Evolutionary conservation across 2,113 vertebrate genomes (phyloP), one percentile per base, ranked within the genome.

Genomic region (Microcebus lehilahytsara): DNA sequence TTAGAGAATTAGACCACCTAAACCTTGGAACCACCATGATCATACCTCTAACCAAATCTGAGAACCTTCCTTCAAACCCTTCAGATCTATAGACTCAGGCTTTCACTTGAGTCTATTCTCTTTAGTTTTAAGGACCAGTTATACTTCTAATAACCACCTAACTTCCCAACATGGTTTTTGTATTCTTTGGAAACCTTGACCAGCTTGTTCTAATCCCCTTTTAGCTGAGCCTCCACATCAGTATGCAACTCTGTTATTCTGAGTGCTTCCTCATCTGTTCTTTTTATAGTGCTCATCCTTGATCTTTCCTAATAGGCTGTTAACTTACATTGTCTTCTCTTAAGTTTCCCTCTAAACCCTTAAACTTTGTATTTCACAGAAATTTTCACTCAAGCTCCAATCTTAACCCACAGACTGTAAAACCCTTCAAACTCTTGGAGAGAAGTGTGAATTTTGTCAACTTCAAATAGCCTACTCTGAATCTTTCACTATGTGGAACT

Each of bases 261-360:
- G 32, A 67, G 13, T 84, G 12, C 37, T 83, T 66, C 23, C 69
- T 93, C 83, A 93, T 74, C 95, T 87, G 64, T 89, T 95, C n/a
- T 96, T 94, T 88, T 88, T 56, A 53, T 87, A 84, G 37, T 86
- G 75, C 40, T 60, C 27, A 56, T 53, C 71, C 56, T 92, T 85
- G 71, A 81, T 93, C 56, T 97, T 94, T 97, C 93, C 56, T 81
- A 94, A 77, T 16, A 81, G 30, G 69, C 75, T 85, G 22, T 60
- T 64, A 94, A 66, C 27, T 93, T 69, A 74, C 20, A n/a, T 37
- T 62, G 64, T 60, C 42, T 80, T 93, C 64, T 40, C 75, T 93
- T 83, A 88, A 75, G 37, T 87, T 89, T 96, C 71, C 34, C 23
- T 58, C 22, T 64, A 42, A 95, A 83, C 32, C 2, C 60, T 84